Evolutionary conservation across 2,888 invertebrate genomes (phyloP).

Genomic region (Geophilus truncorum): DNA sequence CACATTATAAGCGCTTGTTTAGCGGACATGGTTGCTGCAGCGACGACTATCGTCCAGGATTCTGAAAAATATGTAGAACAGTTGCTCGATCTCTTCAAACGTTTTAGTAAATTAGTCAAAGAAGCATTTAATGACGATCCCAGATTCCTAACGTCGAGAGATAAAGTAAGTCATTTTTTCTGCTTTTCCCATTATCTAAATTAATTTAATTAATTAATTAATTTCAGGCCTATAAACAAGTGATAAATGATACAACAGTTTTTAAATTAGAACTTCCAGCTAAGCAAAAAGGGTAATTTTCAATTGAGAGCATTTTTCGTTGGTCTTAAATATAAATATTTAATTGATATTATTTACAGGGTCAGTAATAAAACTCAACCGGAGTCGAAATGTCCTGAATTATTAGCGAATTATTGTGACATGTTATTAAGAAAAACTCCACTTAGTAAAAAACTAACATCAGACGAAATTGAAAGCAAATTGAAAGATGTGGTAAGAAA

Average conservation of each 20-base stretch:
- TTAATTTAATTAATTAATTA: no score
- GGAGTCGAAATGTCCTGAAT: constrained; percentile 97
- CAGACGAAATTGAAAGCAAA: constrained; percentile 93
- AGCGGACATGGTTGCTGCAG: constrained; percentile 95
- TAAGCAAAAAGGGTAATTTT: no score
- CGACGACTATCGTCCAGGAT: constrained; percentile 72
- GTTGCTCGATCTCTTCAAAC: constrained; percentile 82
- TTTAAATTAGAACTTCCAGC: constrained; percentile 58
- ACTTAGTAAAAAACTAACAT: constrained; percentile 89
- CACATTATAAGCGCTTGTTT: constrained; percentile 91
- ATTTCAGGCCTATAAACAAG: constrained; percentile 93
- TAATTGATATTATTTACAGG: no score
- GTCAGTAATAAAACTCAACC: constrained; percentile 59
- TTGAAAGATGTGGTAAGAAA: constrained; percentile 87
- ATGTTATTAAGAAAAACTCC: constrained; percentile 95
- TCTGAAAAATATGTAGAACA: constrained; percentile 98
- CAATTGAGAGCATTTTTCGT: no score
- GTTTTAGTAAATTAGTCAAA: constrained; percentile 84
- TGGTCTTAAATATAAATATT: no score
- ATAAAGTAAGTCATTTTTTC: no score
- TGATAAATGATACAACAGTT: constrained; percentile 96
- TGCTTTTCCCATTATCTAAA: no score
- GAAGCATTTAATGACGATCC: constrained; percentile 97
- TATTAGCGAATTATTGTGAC: constrained; percentile 99
- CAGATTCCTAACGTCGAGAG: constrained; percentile 91